Evolutionary conservation across 2,797 vertebrate genomes (phyloP).

Genomic region (Acanthurus lineatus): DNA sequence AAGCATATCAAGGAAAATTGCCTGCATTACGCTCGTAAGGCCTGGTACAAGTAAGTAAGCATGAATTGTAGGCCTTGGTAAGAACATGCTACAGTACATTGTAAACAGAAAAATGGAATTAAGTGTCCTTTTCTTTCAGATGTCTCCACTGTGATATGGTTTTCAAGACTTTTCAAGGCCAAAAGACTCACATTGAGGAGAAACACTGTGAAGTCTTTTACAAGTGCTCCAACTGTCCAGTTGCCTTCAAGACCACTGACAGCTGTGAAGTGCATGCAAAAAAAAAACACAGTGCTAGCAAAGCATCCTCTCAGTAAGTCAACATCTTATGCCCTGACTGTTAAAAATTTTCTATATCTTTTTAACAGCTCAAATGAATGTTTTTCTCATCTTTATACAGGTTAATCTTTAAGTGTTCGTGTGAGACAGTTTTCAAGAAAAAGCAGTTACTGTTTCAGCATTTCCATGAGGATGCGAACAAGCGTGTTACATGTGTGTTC

Average conservation of each 20-base stretch:
- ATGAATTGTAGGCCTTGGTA: not conserved
- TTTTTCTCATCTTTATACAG: conserved; percentile 76
- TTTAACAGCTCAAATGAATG: not conserved
- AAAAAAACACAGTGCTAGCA: conserved; percentile 87
- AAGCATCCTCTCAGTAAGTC: conserved; percentile 91
- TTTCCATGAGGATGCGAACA: conserved; percentile 91
- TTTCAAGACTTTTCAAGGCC: conserved; percentile 91
- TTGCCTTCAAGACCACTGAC: conserved; percentile 94
- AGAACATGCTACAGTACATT: not conserved
- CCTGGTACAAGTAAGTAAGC: conserved; percentile 93
- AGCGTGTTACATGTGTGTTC: conserved; percentile 91
- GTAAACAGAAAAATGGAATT: not conserved
- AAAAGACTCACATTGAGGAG: conserved; percentile 94
- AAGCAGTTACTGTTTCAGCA: conserved; percentile 94
- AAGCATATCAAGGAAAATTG: conserved; percentile 97
- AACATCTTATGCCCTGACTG: not conserved
- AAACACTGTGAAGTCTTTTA: conserved; percentile 95
- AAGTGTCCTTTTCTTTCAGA: conserved; percentile 76
- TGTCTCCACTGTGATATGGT: conserved; percentile 96
- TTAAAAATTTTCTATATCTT: conserved; percentile 4
- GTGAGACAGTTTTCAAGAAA: conserved; percentile 95
- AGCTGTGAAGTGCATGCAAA: conserved; percentile 89
- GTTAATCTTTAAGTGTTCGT: conserved; percentile 97
- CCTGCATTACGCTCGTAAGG: conserved; percentile 95
- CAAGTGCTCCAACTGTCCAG: conserved; percentile 94